Base-by-base conservation (phyloP, 1,140 invertebrate genomes). In the Drosophila erecta region DNA sequence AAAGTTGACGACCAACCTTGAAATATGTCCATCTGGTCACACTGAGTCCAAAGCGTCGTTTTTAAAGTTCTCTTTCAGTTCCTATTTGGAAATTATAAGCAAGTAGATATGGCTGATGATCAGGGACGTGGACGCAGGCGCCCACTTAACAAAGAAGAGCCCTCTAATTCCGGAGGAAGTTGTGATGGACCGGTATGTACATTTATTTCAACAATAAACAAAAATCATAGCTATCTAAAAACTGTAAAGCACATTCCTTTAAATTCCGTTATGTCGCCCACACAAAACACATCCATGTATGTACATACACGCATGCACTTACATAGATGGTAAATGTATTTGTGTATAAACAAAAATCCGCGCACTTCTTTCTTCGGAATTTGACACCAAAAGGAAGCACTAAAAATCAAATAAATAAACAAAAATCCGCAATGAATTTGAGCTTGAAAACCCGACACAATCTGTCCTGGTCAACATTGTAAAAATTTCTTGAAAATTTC, bases 111-210 rank as follows among this genome's bases (percentile, higher is more conserved):
- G 70, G 24, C 55, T 4, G 66, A 72, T 2, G 37, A 73, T 22
- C 66, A 73, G n/a, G 30, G 8, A 12, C 49, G 70, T 11, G 66
- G 70, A 35, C 70, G 56, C 70, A 38, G 70, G 50, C 70, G 70
- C 61, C 49, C 49, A 37, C 44, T 41, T 33, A 20, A 51, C 2
- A 30, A 60, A 2, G 35, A 60, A 0, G 35, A 33, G 38, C 65
- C 47, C 5, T 46, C 33, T 10, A 20, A 33, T 30, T 59, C 62
- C 0, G 22, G 50, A 15, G 27, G 22, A 27, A n/a, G 27, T 24
- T 47, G 37, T 12, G 56, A 53, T 24, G 37, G 69, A 14, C 70
- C 70, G 37, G 70, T 73, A 61, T 2, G 70, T 38, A 24, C 4
- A 22, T 8, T 22, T 7, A 24, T 35, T 50, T 1, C 0, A 40